Evolutionary conservation across 2,797 vertebrate species (phyloP).

Genomic region (Meriones psammophilus): DNA sequence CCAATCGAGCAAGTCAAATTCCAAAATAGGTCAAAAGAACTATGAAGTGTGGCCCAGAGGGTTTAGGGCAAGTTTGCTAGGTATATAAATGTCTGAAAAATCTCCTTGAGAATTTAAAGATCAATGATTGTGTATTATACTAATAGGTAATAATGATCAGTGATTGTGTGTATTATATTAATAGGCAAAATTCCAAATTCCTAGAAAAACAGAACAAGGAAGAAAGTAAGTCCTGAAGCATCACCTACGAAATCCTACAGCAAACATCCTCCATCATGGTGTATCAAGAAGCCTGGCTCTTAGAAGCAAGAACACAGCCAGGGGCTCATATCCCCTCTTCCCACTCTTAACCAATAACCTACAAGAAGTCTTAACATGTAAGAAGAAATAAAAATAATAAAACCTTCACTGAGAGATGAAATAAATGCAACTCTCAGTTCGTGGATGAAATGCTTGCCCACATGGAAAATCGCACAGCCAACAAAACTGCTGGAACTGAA

Average conservation of each 20-base stretch:
- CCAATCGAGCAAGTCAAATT: background rate
- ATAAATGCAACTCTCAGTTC: background rate
- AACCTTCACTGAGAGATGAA: background rate
- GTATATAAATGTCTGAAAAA: slow-evolving; percentile 5
- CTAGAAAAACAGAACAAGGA: background rate
- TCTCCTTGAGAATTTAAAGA: background rate
- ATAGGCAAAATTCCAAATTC: too few species aligned
- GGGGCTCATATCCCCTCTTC: background rate
- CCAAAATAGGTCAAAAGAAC: background rate
- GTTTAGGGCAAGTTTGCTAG: background rate
- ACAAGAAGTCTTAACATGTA: background rate
- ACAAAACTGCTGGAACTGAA: background rate
- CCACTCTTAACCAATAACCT: background rate
- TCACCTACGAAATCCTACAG: background rate
- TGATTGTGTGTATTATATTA: background rate
- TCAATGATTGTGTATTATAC: background rate
- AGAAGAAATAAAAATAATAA: background rate
- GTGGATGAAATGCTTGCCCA: background rate
- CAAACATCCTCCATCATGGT: background rate
- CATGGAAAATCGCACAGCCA: background rate
- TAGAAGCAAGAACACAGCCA: background rate
- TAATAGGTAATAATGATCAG: background rate
- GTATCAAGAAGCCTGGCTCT: background rate
- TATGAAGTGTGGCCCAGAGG: background rate
- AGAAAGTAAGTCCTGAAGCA: background rate